Conservation (phyloP, 2,113 vertebrate species). For the Diadophis punctatus region DNA sequence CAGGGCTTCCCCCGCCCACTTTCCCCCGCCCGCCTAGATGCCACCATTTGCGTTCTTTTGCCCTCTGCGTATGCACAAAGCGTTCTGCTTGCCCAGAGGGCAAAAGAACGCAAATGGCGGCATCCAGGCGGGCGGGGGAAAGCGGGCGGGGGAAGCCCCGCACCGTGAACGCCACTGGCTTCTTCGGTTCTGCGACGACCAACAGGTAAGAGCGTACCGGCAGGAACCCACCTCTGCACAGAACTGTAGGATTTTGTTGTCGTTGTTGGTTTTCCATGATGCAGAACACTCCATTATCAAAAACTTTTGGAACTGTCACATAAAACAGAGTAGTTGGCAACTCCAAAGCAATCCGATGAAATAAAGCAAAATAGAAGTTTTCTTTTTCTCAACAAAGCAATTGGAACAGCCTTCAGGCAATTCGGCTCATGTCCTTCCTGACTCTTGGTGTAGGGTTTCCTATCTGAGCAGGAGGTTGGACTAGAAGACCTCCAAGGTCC, state of each 20-base stretch:
- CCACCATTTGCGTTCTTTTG: no score
- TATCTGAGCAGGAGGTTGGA: background rate
- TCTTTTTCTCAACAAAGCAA: background rate
- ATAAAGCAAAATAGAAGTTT: background rate
- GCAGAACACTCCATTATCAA: background rate
- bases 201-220: no score
- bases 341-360: background rate
- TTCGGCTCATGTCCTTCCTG: background rate
- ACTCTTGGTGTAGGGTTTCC: background rate
- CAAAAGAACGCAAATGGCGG: no score
- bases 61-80: no score
- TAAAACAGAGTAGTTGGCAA: background rate
- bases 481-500: background rate
- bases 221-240: no score
- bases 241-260: background rate
- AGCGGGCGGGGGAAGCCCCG: no score
- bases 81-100: no score
- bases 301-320: background rate
- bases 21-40: no score
- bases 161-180: no score
- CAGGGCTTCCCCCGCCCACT: no score
- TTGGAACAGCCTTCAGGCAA: background rate
- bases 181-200: no score
- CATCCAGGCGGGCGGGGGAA: no score
- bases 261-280: background rate